phyloP scores from a whole-genome alignment of 2,888 invertebrate species.

The Lottia scabra region DNA sequence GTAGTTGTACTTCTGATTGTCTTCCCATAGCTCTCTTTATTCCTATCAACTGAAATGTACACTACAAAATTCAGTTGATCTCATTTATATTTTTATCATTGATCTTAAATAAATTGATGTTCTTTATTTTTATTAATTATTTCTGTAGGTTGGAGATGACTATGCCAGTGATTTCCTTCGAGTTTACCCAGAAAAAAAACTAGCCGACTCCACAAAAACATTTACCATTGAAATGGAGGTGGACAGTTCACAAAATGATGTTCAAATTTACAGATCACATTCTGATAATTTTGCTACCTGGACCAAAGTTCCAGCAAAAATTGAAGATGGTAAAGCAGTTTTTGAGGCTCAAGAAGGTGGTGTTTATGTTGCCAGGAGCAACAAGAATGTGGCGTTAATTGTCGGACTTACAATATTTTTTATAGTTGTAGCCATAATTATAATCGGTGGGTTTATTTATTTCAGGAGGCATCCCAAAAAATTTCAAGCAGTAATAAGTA shows the following conservation, averaged over 20 bases:
- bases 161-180: constrained; percentile 60
- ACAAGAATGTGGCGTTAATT: constrained; percentile 48
- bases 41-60: too few relatives aligned
- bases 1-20: too few relatives aligned
- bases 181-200: constrained; percentile 49
- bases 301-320: constrained; percentile 41
- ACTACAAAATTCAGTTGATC: too few relatives aligned
- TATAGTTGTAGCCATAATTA: constrained; percentile 45
- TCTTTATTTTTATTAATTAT: neutral
- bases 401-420: constrained; percentile 52
- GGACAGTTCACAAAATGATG: constrained; percentile 34
- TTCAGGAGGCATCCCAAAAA: constrained; percentile 54
- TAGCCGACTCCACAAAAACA: constrained; percentile 31
- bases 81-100: too few relatives aligned
- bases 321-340: constrained; percentile 45
- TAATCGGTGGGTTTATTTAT: constrained; percentile 49
- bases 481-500: constrained; percentile 40
- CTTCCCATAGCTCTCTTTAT: too few relatives aligned
- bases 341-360: constrained; percentile 54
- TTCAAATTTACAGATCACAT: constrained; percentile 48
- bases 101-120: too few relatives aligned
- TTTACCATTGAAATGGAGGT: constrained; percentile 43
- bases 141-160: constrained; percentile 51
- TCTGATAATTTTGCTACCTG: constrained; percentile 46
- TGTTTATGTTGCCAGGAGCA: constrained; percentile 54